These are phyloP conservation scores for Aspidapion aeneum DNA, from an alignment of 2,888 invertebrate genomes.

Conservation along the genomic window DNA sequence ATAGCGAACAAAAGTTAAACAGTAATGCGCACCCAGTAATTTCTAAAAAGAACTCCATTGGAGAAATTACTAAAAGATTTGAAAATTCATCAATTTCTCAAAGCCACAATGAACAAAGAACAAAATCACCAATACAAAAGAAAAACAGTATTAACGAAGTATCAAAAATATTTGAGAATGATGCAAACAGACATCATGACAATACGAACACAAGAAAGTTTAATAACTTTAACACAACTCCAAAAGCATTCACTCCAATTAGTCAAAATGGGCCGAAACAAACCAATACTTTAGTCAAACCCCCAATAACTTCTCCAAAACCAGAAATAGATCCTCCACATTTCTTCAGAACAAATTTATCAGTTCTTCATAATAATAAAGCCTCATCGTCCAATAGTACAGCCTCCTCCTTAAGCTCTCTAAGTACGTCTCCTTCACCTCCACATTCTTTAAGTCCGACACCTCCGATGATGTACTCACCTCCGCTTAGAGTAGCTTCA, in stretches of 20 bases:
- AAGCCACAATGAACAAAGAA: neutral
- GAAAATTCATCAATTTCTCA: constrained; percentile 13
- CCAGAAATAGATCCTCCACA: constrained; percentile 15
- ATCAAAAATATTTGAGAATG: constrained; percentile 27
- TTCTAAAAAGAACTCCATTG: constrained; percentile 19
- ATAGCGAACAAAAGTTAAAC: constrained; percentile 19
- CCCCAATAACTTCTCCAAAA: constrained; percentile 22
- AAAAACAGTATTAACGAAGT: constrained; percentile 29
- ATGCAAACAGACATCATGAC: constrained; percentile 3
- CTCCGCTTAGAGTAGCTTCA: neutral
- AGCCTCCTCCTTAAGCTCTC: constrained; percentile 21
- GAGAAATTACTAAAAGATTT: constrained; percentile 27
- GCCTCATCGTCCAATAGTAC: constrained; percentile 14
- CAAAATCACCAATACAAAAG: constrained; percentile 17
- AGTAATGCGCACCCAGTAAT: neutral
- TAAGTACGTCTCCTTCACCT: constrained; percentile 22
- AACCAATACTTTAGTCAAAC: constrained; percentile 9
- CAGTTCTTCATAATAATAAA: constrained; percentile 3
- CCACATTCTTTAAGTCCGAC: constrained; percentile 23
- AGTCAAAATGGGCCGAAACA: neutral
- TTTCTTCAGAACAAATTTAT: constrained; percentile 9
- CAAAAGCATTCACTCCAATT: constrained; percentile 20
- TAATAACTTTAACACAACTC: constrained; percentile 23
- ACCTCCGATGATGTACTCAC: constrained; percentile 5
- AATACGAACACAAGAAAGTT: constrained; percentile 9